A percentile compares a stretch with the other conserved stretches of the same genome.
These are phyloP conservation scores for Tigriopus japonicus DNA, from an alignment of 1,140 invertebrate genomes.

Conservation along the genomic window DNA sequence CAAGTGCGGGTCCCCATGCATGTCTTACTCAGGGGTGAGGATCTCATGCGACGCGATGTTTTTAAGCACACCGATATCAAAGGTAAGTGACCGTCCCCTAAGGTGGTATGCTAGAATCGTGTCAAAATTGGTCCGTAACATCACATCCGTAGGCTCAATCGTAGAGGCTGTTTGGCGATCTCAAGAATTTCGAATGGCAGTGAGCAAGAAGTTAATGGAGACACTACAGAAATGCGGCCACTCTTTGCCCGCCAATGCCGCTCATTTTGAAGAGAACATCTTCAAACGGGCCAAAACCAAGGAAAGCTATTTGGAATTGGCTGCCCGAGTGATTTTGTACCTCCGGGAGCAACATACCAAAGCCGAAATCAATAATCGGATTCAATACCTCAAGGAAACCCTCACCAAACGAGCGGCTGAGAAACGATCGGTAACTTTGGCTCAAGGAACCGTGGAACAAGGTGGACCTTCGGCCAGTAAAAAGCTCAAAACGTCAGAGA, in stretches of 20 bases:
- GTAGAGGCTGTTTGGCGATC: not conserved
- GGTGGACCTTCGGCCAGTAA: too few species aligned
- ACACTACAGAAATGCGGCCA: not conserved
- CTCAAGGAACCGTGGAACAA: too few species aligned
- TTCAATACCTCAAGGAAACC: too few species aligned
- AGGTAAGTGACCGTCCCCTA: not conserved
- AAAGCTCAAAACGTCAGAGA: too few species aligned
- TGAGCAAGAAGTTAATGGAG: not conserved
- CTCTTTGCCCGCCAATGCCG: not conserved
- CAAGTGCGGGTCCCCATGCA: not conserved
- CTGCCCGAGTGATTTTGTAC: not conserved
- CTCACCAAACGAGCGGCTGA: too few species aligned
- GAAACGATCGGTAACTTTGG: too few species aligned
- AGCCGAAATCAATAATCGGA: too few species aligned
- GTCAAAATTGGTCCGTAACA: not conserved
- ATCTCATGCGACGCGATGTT: not conserved
- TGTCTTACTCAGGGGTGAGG: not conserved
- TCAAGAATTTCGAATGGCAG: not conserved
- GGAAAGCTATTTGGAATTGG: not conserved
- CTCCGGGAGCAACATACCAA: not conserved
- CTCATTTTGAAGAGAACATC: not conserved
- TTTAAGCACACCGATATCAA: not conserved
- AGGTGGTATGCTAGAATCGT: too few species aligned
- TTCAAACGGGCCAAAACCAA: not conserved
- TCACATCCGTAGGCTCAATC: not conserved